Evolutionary conservation across 2,888 invertebrate species (phyloP), one percentile per base, ranked within the genome.

Genomic region (Cryptus armator): DNA sequence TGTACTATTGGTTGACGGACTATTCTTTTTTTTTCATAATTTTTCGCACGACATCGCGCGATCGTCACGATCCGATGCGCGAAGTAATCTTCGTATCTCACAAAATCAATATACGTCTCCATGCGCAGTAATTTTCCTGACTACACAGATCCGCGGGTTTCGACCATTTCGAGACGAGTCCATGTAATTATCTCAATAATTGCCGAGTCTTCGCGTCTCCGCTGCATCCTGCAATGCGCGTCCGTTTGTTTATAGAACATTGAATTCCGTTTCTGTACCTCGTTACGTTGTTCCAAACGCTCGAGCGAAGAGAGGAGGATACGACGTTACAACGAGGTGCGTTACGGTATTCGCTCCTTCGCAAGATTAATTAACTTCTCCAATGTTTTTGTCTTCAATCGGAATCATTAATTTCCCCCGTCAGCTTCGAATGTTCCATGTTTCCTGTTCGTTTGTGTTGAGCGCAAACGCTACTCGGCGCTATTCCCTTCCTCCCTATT

Each of bases 311-410:
- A 24, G 46, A 46, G 51, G 32, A 51, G 29, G 37, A 48, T 16
- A n/a, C 59, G 16, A 16, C 43, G 53, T 66, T 62, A 29, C 74
- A 19, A 10, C 19, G 53, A 66, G 44, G 19, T 81, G 75, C 72
- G 37, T 64, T 67, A 19, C 44, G n/a, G 81, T 43, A 56, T 64
- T 37, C 53, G 14, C 29, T 67, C 29, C 59, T 66, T 81, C 67
- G 48, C 46, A 74, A 48, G 64, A 81, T 81, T 81, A 81, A 81
- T 81, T 81, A 75, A 81, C 81, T 75, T 81, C 68, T 46, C 24
- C 59, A 19, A 9, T 67, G 46, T 62, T 62, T 56, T 81, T 81
- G 81, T 74, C 66, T 75, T 51, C 75, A 74, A 81, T 81, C 68
- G 67, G 48, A 37, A 67, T 74, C 75, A 74, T 81, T 75, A 75